These are phyloP conservation scores for Aphrocallistes beatrix DNA, from an alignment of 37 sponge, comb jelly and placozoan genomes.

Conservation along the genomic window DNA sequence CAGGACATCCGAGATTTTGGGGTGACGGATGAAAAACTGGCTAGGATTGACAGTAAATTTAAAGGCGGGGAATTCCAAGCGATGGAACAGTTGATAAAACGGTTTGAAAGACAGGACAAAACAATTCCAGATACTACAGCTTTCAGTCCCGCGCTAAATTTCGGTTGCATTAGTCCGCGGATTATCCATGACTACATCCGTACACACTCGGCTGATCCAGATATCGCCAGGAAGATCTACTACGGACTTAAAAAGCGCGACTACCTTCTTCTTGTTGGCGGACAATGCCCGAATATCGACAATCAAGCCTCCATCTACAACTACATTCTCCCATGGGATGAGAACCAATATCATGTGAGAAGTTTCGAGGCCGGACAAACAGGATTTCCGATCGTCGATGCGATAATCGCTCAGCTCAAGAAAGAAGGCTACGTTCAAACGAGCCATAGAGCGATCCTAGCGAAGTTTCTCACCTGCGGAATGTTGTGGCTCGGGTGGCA, in stretches of 20 bases:
- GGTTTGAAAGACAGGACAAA: neutral
- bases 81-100: neutral
- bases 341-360: constrained; percentile 20
- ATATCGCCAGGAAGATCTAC: neutral
- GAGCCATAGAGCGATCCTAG: constrained; percentile 45
- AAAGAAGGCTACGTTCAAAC: constrained; percentile 70
- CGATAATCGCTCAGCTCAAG: constrained; percentile 51
- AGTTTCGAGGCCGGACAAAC: constrained; percentile 49
- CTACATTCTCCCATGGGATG: constrained; percentile 60
- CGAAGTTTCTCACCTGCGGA: constrained; percentile 69
- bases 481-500: constrained; percentile 73
- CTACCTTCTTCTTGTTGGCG: neutral
- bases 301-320: neutral
- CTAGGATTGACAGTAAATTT: neutral
- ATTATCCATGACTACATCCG: neutral
- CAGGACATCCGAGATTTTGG: neutral
- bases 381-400: constrained; percentile 85
- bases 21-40: neutral
- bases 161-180: neutral
- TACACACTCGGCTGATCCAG: neutral
- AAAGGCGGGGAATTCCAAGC: neutral
- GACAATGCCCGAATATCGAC: neutral
- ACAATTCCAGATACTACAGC: neutral
- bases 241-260: neutral
- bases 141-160: neutral